Base-by-base conservation (phyloP, 2,113 vertebrate species). In the Paradoxurus hermaphroditus region DNA sequence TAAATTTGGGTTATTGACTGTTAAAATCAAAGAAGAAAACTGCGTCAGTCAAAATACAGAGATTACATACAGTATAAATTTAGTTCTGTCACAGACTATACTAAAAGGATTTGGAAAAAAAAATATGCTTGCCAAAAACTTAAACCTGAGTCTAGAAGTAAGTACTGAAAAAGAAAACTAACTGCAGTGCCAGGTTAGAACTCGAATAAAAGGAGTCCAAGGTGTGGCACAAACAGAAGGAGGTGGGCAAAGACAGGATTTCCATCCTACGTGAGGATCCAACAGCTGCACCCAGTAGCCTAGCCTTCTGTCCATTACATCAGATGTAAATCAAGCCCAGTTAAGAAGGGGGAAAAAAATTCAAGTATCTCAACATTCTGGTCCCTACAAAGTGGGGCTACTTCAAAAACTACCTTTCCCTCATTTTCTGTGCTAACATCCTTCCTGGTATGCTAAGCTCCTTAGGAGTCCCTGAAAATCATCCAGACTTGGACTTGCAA, bases 41-140 rank as follows among this genome's bases (percentile, higher is more conserved):
- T 8, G 51, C 92, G 59, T 94, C 93, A 94, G 93, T 93, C 93
- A 94, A 96, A 97, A 97, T 95, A 91, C 12, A 94, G 46, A 83
- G 53, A 98, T 46, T 67, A 46, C 27, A 77, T 72, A 72, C 13
- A 46, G 72, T 91, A 70, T 53, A 93, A 88, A 95, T 95, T 94
- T 53, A 93, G 29, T 90, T 89, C 65, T 84, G 34, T 90, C 82
- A 86, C 63, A 96, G 96, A 96, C 63, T 81, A 67, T 46, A 89
- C 59, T 91, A 82, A 95, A 97, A 96, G 62, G 70, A 96, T 91
- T 81, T 91, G 41, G 67, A 62, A 92, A 73, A 92, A 92, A 78
- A 97, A 89, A 86, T 21, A 62, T 19, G 39, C 51, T 94, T 96
- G 86, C 97, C 91, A 96, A 91, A 95, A 96, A 81, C 25, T 36